Base-by-base conservation (phyloP, 2,797 vertebrate genomes). In the Galaxias olidus region DNA sequence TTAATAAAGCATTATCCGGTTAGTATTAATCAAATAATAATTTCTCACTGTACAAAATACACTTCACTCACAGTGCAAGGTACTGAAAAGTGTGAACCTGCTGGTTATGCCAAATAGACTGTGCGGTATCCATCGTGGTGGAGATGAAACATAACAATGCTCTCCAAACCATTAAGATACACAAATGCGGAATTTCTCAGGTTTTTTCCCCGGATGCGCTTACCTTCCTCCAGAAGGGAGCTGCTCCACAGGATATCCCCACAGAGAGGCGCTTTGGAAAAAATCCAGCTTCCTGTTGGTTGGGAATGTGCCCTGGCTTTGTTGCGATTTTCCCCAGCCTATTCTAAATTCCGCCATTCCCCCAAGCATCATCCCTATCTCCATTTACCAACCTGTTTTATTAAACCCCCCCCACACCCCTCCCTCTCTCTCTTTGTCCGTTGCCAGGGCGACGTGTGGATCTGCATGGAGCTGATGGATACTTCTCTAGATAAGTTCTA, bases 401-500 rank as follows among this genome's bases (percentile, higher is more conserved):
- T n/a, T 8, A 48, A 13, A 18, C 15, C 8, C 18, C 52, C 18
- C 45, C n/a, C n/a, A n/a, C n/a, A n/a, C n/a, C n/a, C n/a, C n/a
- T n/a, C n/a, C n/a, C n/a, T n/a, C n/a, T n/a, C n/a, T n/a, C 13
- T 52, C 18, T 54, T 11, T 18, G 20, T 67, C 4, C 76, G 61
- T 78, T 64, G 61, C 66, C 83, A 98, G 96, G 96, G 96, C 4
- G 96, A 98, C 0, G 96, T 98, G 44, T 98, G 96, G 96, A 98
- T 98, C 84, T 98, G 96, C 78, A 98, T 98, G 96, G 96, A 98
- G 84, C 91, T 98, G 79, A 96, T 98, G 96, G 96, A 98, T 85
- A 98, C 96, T 0, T 98, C 96, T n/a, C 88, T 98, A 85, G 96
- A 98, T 82, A 98, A 98, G 80, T 98, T 98, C 90, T 98, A 98